These are phyloP conservation scores for Volucella bombylans DNA, from an alignment of 2,888 invertebrate genomes.

Conservation along the genomic window DNA sequence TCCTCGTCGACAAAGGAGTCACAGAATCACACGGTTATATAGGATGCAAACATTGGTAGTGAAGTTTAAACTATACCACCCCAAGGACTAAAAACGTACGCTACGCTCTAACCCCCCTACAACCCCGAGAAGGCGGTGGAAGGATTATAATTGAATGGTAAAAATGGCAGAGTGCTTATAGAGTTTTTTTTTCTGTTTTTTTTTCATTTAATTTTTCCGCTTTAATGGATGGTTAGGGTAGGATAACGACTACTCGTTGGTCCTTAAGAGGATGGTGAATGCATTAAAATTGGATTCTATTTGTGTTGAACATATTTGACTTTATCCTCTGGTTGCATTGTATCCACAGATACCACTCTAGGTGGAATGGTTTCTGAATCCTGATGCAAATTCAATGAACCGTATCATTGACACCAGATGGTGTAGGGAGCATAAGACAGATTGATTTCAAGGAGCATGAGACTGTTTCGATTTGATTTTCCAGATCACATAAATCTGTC, in stretches of 20 bases:
- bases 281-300: slow-evolving; percentile 71
- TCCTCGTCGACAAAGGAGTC: not conserved
- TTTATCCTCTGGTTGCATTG: slow-evolving; percentile 18
- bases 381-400: slow-evolving; percentile 49
- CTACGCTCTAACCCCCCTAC: slow-evolving; percentile 1
- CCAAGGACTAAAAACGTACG: slow-evolving; percentile 39
- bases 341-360: not conserved
- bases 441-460: not conserved
- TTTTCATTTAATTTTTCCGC: not conserved
- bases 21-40: slow-evolving; percentile 25
- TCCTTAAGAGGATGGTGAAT: slow-evolving; percentile 56
- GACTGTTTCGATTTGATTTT: not conserved
- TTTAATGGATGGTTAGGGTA: not conserved
- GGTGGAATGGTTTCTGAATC: slow-evolving; percentile 51
- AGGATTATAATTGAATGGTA: slow-evolving; percentile 74
- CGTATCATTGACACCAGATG: slow-evolving; percentile 29
- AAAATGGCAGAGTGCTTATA: slow-evolving; percentile 37
- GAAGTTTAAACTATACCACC: slow-evolving; percentile 53
- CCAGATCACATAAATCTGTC: too few species aligned
- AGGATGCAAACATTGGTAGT: slow-evolving; percentile 58
- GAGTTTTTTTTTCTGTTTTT: slow-evolving; percentile 8
- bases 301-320: slow-evolving; percentile 53
- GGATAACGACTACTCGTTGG: slow-evolving; percentile 41
- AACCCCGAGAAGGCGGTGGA: slow-evolving; percentile 51
- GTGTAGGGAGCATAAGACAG: slow-evolving; percentile 8